phyloP scores from a whole-genome alignment of 2,888 invertebrate genomes.

The Podabrus alpinus region DNA sequence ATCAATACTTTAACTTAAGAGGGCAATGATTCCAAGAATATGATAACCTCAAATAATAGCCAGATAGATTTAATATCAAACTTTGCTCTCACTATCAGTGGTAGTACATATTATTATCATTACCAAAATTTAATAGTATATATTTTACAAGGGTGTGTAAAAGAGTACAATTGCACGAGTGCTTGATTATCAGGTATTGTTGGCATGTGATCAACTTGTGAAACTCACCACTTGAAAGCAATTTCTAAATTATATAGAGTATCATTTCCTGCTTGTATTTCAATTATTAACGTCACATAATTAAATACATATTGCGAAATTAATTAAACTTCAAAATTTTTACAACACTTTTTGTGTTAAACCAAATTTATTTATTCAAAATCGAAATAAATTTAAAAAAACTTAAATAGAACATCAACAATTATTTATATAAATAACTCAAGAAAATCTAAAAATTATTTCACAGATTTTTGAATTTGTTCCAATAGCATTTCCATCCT shows the following conservation, averaged over 20 bases:
- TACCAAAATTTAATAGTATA: neutral
- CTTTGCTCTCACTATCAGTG: neutral
- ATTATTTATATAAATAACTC: neutral
- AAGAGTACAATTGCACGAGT: neutral
- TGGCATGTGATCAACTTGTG: neutral
- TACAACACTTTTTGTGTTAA: neutral
- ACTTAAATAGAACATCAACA: neutral
- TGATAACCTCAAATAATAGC: neutral
- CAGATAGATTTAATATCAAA: neutral
- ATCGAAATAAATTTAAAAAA: neutral
- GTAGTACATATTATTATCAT: neutral
- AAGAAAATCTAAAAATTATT: neutral
- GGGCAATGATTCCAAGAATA: neutral
- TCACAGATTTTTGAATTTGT: constrained; percentile 64
- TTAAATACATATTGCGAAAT: neutral
- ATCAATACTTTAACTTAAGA: neutral
- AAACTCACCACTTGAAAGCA: neutral
- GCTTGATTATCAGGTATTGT: neutral
- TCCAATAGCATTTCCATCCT: constrained; percentile 77
- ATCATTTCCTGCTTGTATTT: neutral
- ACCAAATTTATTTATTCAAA: no score
- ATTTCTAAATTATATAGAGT: neutral
- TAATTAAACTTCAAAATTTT: neutral
- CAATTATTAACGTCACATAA: neutral
- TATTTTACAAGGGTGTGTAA: neutral